Percentiles rank a stretch among this genome's conserved stretches.
Evolutionary conservation across 2,797 vertebrate species (phyloP).

Genomic region (Enteromius mattozi): DNA sequence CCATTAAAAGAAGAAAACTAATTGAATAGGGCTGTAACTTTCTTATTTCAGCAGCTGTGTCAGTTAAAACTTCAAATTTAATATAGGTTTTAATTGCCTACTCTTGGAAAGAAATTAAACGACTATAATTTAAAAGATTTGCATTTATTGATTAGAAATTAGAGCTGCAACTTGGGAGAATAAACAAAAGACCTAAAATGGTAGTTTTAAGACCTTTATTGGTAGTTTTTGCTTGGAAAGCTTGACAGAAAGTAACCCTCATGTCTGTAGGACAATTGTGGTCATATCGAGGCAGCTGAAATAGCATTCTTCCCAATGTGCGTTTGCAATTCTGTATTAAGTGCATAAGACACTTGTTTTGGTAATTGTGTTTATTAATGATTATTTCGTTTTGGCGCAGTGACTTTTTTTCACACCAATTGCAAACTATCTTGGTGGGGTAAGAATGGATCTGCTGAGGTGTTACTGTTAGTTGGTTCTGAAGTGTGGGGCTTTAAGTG

Average conservation of each 20-base stretch:
- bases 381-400: neutral
- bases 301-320: neutral
- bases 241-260: neutral
- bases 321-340: neutral
- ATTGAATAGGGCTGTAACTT: neutral
- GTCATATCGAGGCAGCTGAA: neutral
- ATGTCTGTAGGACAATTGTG: neutral
- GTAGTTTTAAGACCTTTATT: neutral
- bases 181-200: neutral
- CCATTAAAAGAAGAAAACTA: neutral
- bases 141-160: slow-evolving; percentile 5
- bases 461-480: slow-evolving; percentile 27
- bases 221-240: neutral
- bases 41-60: neutral
- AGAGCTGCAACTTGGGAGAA: neutral
- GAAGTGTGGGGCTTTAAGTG: neutral
- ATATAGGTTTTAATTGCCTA: neutral
- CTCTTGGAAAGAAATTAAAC: neutral
- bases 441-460: slow-evolving; percentile 12
- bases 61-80: neutral
- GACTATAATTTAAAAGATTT: neutral
- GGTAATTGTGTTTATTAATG: neutral
- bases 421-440: neutral
- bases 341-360: neutral
- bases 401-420: neutral